Percentiles rank a stretch among this genome's conserved stretches.
These are phyloP conservation scores for Smittia sp. DNA, from an alignment of 2,888 invertebrate species.

Conservation along the genomic window DNA sequence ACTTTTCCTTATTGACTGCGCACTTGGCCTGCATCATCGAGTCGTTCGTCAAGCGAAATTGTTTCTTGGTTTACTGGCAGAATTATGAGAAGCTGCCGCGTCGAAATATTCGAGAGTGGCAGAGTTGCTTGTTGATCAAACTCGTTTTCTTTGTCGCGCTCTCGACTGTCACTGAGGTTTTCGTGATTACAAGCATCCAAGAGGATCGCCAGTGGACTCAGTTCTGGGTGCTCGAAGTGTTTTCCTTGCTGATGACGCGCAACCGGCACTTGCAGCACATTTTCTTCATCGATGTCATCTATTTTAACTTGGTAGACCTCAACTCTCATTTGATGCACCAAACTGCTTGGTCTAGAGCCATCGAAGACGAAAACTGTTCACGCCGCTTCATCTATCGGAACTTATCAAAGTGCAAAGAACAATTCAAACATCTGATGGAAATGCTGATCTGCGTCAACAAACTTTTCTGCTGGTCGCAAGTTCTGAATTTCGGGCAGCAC, in stretches of 20 bases:
- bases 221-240: slow-evolving; percentile 26
- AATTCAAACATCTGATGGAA: slow-evolving; percentile 30
- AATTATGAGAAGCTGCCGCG: no score
- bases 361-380: neutral
- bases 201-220: slow-evolving; percentile 7
- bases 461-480: slow-evolving; percentile 27
- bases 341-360: neutral
- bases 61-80: slow-evolving; percentile 11
- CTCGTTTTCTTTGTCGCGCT: neutral
- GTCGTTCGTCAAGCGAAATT: neutral
- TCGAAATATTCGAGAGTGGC: slow-evolving; percentile 1
- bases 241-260: slow-evolving; percentile 12
- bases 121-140: slow-evolving; percentile 6
- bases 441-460: slow-evolving; percentile 32
- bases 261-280: slow-evolving; percentile 11
- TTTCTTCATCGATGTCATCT: slow-evolving; percentile 23
- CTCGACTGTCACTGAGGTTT: neutral
- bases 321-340: neutral
- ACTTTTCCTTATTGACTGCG: neutral
- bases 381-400: neutral
- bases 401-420: neutral
- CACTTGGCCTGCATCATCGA: slow-evolving; percentile 18
- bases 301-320: neutral
- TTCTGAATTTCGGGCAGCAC: slow-evolving; percentile 25
- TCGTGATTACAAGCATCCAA: neutral